Conservation (phyloP, 2,113 vertebrate genomes). For the chimpanzee (Pan troglodytes) region DNA sequence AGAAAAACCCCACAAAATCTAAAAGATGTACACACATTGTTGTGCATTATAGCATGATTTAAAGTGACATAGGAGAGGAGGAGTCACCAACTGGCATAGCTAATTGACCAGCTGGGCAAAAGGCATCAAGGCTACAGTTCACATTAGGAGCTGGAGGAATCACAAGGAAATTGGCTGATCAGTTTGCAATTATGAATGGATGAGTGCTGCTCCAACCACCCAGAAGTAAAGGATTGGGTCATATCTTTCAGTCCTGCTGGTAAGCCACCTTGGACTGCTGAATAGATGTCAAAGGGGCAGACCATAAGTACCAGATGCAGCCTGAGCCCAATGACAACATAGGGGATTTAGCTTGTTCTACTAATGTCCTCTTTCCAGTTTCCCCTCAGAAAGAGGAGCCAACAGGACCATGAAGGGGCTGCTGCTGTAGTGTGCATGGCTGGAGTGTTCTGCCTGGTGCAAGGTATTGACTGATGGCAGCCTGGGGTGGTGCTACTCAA, state of each 20-base stretch:
- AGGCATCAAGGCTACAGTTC: background rate
- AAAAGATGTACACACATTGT: background rate
- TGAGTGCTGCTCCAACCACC: background rate
- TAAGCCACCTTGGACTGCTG: background rate
- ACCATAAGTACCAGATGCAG: no score
- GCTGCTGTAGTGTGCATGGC: no score
- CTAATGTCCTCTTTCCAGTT: background rate
- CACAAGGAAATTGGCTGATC: no score
- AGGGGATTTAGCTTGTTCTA: background rate
- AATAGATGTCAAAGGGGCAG: background rate
- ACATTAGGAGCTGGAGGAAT: background rate
- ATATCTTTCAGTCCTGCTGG: background rate
- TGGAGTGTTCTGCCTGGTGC: background rate
- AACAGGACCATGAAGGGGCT: background rate
- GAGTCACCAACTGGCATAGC: background rate
- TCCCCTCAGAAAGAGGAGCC: background rate
- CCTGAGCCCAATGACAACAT: no score
- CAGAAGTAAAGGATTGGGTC: background rate
- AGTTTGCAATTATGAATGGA: background rate
- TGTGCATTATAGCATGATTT: background rate
- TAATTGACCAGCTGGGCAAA: background rate
- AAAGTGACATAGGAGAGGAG: background rate
- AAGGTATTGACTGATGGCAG: background rate
- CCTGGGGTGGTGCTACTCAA: background rate
- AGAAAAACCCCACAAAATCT: background rate